These are phyloP conservation scores for Drosophila athabasca DNA, from an alignment of 1,140 invertebrate species.

Conservation along the genomic window DNA sequence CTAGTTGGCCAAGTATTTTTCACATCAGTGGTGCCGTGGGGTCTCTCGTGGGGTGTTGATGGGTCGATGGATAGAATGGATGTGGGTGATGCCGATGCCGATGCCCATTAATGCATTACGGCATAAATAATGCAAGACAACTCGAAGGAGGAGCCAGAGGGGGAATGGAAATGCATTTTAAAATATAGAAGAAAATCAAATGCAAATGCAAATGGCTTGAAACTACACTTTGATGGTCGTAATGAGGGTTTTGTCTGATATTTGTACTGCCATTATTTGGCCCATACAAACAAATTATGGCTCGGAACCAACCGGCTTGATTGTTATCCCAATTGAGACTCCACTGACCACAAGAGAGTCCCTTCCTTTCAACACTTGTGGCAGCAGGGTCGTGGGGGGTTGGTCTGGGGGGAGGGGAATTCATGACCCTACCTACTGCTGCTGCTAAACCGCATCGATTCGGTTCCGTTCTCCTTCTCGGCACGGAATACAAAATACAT, in stretches of 20 bases:
- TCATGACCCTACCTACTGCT: constrained; percentile 29
- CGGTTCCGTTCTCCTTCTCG: constrained; percentile 23
- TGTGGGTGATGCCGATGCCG: not conserved
- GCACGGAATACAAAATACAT: constrained; percentile 19
- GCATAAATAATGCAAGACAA: constrained; percentile 54
- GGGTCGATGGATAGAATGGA: not conserved
- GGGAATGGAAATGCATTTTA: constrained; percentile 40
- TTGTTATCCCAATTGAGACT: not conserved
- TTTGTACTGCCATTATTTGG: constrained; percentile 21
- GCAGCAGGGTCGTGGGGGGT: not conserved
- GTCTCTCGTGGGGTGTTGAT: not conserved
- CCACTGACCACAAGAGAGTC: constrained; percentile 19
- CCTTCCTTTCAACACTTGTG: not conserved
- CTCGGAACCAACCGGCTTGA: too few relatives aligned
- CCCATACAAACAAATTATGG: constrained; percentile 9
- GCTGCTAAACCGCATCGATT: constrained; percentile 41
- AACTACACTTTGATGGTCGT: too few relatives aligned
- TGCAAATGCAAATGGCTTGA: too few relatives aligned
- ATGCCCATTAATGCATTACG: constrained; percentile 62
- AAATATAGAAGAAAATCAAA: constrained; percentile 11
- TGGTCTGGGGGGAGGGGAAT: too few relatives aligned
- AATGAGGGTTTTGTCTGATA: not conserved
- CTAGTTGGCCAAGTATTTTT: not conserved
- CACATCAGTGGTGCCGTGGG: not conserved
- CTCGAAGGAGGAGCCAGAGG: not conserved